A percentile compares a stretch with the other conserved stretches of the same genome.
Conservation (phyloP, 2,797 vertebrate genomes). For the Chromobotia macracanthus region DNA sequence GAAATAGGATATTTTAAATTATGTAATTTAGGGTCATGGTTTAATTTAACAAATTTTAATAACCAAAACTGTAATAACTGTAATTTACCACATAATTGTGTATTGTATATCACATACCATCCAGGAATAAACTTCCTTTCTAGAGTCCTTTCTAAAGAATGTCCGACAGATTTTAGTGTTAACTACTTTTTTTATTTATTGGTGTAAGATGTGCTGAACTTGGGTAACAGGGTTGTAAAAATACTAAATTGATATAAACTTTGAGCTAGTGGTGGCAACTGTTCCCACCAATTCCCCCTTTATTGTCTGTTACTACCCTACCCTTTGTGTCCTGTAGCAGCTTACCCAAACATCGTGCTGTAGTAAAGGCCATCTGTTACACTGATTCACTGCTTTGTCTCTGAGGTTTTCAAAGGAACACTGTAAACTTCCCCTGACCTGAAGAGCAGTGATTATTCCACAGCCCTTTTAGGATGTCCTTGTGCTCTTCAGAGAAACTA, state of each 20-base stretch:
- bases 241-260: neutral
- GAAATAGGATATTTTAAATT: too few relatives aligned
- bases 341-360: constrained; percentile 56
- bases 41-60: too few relatives aligned
- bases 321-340: constrained; percentile 29
- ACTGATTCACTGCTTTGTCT: constrained; percentile 68
- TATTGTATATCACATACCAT: too few relatives aligned
- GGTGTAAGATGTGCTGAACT: too few relatives aligned
- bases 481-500: constrained; percentile 75
- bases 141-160: too few relatives aligned
- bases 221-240: too few relatives aligned
- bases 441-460: constrained; percentile 82
- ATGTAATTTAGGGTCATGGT: too few relatives aligned
- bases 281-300: constrained; percentile 9
- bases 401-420: constrained; percentile 76
- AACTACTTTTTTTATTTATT: too few relatives aligned
- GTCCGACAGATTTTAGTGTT: too few relatives aligned
- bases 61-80: too few relatives aligned
- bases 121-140: too few relatives aligned
- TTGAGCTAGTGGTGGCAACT: constrained; percentile 11
- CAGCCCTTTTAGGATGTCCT: constrained; percentile 76
- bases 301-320: constrained; percentile 12
- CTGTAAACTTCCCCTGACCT: constrained; percentile 64
- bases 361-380: constrained; percentile 71
- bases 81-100: too few relatives aligned